These are phyloP conservation scores for Sebastes taczanowskii DNA, from an alignment of 2,797 vertebrate species.

Conservation along the genomic window DNA sequence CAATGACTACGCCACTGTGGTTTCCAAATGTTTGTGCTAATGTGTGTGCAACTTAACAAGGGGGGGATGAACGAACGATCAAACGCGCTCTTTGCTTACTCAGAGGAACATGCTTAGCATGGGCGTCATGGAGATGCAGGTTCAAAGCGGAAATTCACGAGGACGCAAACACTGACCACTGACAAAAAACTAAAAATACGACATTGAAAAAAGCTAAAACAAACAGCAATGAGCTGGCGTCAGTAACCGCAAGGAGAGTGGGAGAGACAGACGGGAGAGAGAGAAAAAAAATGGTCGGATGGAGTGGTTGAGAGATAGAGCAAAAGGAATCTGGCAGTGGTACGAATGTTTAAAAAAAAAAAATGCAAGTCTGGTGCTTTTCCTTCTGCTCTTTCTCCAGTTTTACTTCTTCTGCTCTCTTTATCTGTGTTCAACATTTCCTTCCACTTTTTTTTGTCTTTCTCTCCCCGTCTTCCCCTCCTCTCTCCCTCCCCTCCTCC, in stretches of 20 bases:
- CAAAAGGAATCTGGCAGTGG: conserved; percentile 71
- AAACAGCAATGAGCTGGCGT: conserved; percentile 87
- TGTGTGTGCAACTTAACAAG: conserved; percentile 42
- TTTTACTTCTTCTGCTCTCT: conserved; percentile 25
- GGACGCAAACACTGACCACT: conserved; percentile 71
- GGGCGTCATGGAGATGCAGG: conserved; percentile 41
- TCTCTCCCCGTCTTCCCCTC: conserved; percentile 6
- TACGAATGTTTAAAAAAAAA: conserved; percentile 40
- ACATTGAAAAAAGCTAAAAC: conserved; percentile 80
- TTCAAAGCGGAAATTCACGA: conserved; percentile 69
- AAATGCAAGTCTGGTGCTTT: conserved; percentile 45
- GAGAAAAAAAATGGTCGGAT: conserved; percentile 31
- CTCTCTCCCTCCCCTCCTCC: neutral
- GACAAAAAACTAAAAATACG: conserved; percentile 60
- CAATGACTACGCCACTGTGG: conserved; percentile 31
- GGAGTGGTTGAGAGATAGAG: conserved; percentile 62
- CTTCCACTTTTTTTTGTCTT: conserved; percentile 32
- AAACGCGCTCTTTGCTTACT: conserved; percentile 35
- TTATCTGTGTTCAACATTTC: conserved; percentile 35
- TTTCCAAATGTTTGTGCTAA: conserved; percentile 42
- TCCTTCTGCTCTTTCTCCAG: conserved; percentile 52
- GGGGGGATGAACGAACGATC: conserved; percentile 13
- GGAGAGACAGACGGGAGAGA: conserved; percentile 36
- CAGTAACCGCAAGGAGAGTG: conserved; percentile 66
- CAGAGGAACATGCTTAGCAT: conserved; percentile 55